These are phyloP conservation scores for Sardina pilchardus DNA, from an alignment of 2,113 vertebrate species.

Conservation along the genomic window DNA sequence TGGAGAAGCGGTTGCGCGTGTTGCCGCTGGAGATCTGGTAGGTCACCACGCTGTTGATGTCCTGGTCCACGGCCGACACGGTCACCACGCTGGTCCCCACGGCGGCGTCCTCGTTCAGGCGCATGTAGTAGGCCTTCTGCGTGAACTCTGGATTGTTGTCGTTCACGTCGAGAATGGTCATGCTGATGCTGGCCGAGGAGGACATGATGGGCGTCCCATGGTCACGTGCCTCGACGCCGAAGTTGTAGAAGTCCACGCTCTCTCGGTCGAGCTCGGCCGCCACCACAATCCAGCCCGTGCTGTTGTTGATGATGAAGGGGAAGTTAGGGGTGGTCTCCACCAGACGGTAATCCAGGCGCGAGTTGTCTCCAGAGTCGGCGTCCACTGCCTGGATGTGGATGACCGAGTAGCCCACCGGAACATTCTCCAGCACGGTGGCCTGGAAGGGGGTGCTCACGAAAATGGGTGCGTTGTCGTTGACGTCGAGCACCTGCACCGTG, in stretches of 20 bases:
- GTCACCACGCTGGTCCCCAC: constrained; percentile 94
- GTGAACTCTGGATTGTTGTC: constrained; percentile 97
- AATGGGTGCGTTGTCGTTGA: constrained; percentile 93
- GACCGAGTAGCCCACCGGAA: constrained; percentile 88
- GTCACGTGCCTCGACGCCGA: constrained; percentile 87
- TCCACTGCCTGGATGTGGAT: constrained; percentile 93
- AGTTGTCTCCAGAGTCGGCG: constrained; percentile 88
- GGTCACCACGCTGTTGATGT: constrained; percentile 90
- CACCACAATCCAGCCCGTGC: constrained; percentile 91
- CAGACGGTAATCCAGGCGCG: constrained; percentile 83
- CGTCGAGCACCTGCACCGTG: constrained; percentile 87
- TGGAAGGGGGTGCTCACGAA: constrained; percentile 96
- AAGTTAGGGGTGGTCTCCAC: constrained; percentile 75
- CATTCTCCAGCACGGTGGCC: constrained; percentile 91
- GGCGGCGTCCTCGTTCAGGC: constrained; percentile 89
- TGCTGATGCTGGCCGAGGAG: constrained; percentile 86
- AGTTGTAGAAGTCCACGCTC: constrained; percentile 88
- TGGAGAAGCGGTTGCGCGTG: constrained; percentile 94
- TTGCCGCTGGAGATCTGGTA: constrained; percentile 97
- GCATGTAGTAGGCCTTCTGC: constrained; percentile 80
- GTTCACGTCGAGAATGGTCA: constrained; percentile 91
- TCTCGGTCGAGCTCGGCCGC: constrained; percentile 89
- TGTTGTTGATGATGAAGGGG: constrained; percentile 90
- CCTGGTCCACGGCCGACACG: constrained; percentile 87
- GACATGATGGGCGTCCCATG: constrained; percentile 84